Evolutionary conservation across 1,140 invertebrate genomes (phyloP).

Genomic region (Branchinecta lynchi): DNA sequence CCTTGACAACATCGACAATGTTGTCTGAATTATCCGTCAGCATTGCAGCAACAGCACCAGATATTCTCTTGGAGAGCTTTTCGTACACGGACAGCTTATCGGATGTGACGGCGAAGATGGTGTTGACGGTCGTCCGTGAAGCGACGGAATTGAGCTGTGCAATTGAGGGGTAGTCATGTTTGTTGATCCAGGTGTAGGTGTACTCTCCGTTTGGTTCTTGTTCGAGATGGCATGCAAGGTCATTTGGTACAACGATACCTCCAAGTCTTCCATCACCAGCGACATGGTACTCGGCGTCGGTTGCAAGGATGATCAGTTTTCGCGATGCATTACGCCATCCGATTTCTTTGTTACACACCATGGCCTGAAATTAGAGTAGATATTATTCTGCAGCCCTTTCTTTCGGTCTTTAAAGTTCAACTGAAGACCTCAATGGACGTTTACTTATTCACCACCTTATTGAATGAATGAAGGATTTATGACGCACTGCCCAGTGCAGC

Average conservation of each 20-base stretch:
- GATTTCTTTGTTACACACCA: constrained; percentile 42
- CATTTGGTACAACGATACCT: constrained; percentile 47
- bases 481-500: no score
- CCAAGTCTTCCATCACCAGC: constrained; percentile 48
- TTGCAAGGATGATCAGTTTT: constrained; percentile 43
- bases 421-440: no score
- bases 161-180: constrained; percentile 27
- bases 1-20: constrained; percentile 39
- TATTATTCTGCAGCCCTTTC: no score
- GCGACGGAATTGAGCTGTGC: constrained; percentile 27
- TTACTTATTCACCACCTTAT: no score
- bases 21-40: constrained; percentile 44
- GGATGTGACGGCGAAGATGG: constrained; percentile 47
- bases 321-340: constrained; percentile 41
- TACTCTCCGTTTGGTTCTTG: constrained; percentile 32
- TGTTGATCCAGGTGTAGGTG: constrained; percentile 28
- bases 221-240: constrained; percentile 43
- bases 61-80: constrained; percentile 33
- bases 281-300: constrained; percentile 44
- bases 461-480: no score
- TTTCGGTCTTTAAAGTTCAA: no score
- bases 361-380: constrained; percentile 36
- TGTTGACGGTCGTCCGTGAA: constrained; percentile 40
- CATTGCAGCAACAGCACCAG: constrained; percentile 36
- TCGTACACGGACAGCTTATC: constrained; percentile 39